Base-by-base conservation (phyloP, 2,797 vertebrate genomes). In the Chloroceryle amazona region DNA sequence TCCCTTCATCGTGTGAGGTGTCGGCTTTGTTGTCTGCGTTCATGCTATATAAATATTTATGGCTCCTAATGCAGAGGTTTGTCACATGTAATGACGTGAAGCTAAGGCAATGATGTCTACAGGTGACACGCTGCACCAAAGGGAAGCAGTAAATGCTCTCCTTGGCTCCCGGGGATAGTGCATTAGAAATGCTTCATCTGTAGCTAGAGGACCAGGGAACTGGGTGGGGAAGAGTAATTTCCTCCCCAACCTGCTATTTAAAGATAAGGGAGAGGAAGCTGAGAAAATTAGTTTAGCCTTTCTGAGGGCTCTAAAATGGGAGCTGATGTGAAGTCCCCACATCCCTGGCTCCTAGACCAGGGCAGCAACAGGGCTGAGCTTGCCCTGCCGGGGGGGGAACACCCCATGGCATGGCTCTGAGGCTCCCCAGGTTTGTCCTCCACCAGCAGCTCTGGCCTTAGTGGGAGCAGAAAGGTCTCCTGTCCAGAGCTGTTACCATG, bases 31-130 rank as follows among this genome's bases (percentile, higher is more conserved):
- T 88, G 80, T 67, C 73, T 49, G 22, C 1, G 4, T 68, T 88
- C 21, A 6, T 63, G 71, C 71, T 85, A 14, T 47, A 92, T 94
- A 96, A 96, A 93, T 94, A 94, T 96, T 94, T 92, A 92, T 91
- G 82, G 84, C 60, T 68, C 47, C 41, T 60, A 79, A 79, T 76
- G 84, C 71, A 72, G 70, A 66, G 76, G 54, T 89, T 89, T 95
- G 96, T 94, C 71, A 65, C 70, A 47, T 21, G 71, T 19, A 71
- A 81, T 60, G 91, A 80, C 5, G 62, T 35, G 93, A 75, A 31
- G 63, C 31, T 58, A 68, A 62, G 2, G 10, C 58, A 83, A 35
- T 12, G 51, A 7, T 85, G 90, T 82, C 93, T 95, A 22, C 21
- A 63, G 78, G 88, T 92, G 90, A 92, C n/a, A 12, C 3, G 26